Percentiles rank a stretch among this genome's conserved stretches.
These are phyloP conservation scores for Peromyscus leucopus DNA, from an alignment of 2,113 vertebrate species.

Conservation along the genomic window DNA sequence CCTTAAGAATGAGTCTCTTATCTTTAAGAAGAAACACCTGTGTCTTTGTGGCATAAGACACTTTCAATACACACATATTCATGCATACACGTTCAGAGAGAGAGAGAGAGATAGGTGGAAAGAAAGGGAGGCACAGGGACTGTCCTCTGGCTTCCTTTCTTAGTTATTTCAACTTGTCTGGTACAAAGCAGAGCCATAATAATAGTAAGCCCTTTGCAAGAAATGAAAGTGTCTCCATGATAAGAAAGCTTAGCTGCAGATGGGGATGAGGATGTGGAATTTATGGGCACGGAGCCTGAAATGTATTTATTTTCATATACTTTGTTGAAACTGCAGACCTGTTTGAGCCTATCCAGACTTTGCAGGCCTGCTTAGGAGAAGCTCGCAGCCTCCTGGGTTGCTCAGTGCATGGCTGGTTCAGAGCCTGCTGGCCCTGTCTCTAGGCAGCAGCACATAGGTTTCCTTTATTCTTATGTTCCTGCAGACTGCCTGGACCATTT, in stretches of 20 bases:
- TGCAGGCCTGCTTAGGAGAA: neutral
- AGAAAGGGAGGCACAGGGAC: neutral
- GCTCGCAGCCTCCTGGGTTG: neutral
- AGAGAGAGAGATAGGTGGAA: neutral
- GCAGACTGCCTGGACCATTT: neutral
- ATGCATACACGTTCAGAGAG: too few relatives aligned
- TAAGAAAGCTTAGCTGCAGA: neutral
- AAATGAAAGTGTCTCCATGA: neutral
- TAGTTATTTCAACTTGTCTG: neutral
- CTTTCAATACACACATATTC: neutral
- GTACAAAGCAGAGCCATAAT: neutral
- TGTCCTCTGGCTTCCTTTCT: neutral
- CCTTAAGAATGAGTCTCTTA: neutral
- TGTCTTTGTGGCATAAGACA: neutral
- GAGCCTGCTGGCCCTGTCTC: neutral
- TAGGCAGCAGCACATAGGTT: neutral
- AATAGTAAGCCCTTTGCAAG: neutral
- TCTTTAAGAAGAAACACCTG: neutral
- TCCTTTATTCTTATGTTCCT: neutral
- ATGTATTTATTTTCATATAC: conserved; percentile 41
- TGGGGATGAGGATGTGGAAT: neutral
- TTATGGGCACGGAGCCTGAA: conserved; percentile 15
- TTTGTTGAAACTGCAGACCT: conserved; percentile 24
- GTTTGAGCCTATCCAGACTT: conserved; percentile 50
- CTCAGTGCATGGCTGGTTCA: neutral